phyloP scores from a whole-genome alignment of 2,888 invertebrate genomes.

The Melanargia galathea region DNA sequence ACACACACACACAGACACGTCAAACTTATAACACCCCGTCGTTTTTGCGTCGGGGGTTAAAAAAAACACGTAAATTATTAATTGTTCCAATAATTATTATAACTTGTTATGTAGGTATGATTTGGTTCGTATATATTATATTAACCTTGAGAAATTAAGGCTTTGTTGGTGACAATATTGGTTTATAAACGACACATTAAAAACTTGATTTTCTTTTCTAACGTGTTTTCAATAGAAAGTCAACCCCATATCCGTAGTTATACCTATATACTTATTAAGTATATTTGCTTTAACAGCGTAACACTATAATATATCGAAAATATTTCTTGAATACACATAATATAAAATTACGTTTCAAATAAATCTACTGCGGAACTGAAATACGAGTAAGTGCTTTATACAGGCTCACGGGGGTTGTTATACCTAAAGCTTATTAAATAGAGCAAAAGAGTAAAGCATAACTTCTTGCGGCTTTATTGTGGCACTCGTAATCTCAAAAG shows the following conservation, averaged over 20 bases:
- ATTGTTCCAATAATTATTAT: no score
- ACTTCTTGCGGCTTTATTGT: slow-evolving; percentile 20
- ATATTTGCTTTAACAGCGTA: slow-evolving; percentile 63
- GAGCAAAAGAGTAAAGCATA: slow-evolving; percentile 26
- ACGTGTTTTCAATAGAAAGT: slow-evolving; percentile 16
- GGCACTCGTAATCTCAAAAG: slow-evolving; percentile 37
- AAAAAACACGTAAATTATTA: no score
- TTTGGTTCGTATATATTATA: no score
- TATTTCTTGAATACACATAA: slow-evolving; percentile 68
- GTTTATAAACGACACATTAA: no score
- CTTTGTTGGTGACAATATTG: no score
- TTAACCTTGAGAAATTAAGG: no score
- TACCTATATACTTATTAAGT: slow-evolving; percentile 38
- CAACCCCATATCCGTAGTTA: slow-evolving; percentile 34
- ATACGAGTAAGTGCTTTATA: slow-evolving; percentile 12
- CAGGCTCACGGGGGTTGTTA: slow-evolving; percentile 16
- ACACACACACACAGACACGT: no score
- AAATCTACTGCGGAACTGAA: slow-evolving; percentile 23
- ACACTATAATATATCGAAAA: slow-evolving; percentile 77
- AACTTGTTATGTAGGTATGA: no score
- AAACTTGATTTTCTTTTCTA: no score
- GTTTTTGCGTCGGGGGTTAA: no score
- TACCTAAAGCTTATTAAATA: slow-evolving; percentile 27
- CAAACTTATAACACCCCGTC: no score
- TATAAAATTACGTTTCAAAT: slow-evolving; percentile 31